Evolutionary conservation across 2,113 vertebrate species (phyloP).

Genomic region (Phalacrocorax carbo): DNA sequence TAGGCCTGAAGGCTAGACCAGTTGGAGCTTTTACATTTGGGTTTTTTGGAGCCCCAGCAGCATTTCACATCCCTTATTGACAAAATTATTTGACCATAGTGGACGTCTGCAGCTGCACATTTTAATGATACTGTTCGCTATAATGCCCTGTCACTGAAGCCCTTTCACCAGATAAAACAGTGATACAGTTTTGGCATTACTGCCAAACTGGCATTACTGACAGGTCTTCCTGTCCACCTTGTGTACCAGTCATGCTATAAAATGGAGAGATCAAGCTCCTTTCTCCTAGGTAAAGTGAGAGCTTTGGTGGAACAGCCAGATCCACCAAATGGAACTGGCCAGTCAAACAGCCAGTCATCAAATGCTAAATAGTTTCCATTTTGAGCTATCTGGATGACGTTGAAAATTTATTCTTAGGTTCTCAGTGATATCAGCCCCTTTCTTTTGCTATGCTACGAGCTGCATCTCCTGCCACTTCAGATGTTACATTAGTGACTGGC

Average conservation of each 20-base stretch:
- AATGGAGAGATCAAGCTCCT: neutral
- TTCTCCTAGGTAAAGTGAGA: neutral
- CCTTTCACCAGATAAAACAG: neutral
- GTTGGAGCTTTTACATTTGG: neutral
- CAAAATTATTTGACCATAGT: neutral
- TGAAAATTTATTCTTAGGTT: neutral
- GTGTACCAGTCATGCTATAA: neutral
- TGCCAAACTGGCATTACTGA: too few species aligned
- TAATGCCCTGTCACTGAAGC: neutral
- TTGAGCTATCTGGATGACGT: neutral
- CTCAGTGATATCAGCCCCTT: neutral
- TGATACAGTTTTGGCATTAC: neutral
- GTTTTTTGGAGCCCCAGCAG: neutral
- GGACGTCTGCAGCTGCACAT: neutral
- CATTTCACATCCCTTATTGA: neutral
- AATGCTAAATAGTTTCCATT: neutral
- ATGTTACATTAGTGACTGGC: neutral
- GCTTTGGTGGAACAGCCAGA: neutral
- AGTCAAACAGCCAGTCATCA: neutral
- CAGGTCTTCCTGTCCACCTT: neutral
- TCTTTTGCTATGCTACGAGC: neutral
- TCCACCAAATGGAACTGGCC: neutral
- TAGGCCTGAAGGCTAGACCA: neutral
- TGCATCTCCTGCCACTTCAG: neutral
- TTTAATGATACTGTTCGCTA: neutral